phyloP scores from a whole-genome alignment of 2,113 vertebrate genomes.

The Gymnarchus niloticus region DNA sequence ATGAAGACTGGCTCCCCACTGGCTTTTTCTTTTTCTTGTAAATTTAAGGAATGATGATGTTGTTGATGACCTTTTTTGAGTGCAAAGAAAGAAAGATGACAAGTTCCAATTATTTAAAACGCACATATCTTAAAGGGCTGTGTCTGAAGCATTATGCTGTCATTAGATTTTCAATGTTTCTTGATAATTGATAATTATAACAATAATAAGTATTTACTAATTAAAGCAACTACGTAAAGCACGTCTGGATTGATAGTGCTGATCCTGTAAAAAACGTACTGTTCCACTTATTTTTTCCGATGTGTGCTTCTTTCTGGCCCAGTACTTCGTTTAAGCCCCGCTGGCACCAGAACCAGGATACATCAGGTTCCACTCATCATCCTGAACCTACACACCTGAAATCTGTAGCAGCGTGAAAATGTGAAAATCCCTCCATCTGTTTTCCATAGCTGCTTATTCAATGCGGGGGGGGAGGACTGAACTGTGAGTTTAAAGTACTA shows the following conservation, averaged over 20 bases:
- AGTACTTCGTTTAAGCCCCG: neutral
- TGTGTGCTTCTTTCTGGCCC: neutral
- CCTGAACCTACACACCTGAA: neutral
- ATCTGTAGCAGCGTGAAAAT: neutral
- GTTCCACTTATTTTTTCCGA: neutral
- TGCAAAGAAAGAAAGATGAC: neutral
- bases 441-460: neutral
- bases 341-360: neutral
- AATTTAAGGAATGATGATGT: constrained; percentile 26
- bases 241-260: neutral
- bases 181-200: neutral
- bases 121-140: neutral
- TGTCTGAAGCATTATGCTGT: neutral
- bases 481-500: neutral
- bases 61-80: constrained; percentile 25
- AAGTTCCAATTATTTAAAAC: constrained; percentile 9
- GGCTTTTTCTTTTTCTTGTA: neutral
- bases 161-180: neutral
- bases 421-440: neutral
- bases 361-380: neutral
- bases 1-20: neutral
- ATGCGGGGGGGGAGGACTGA: neutral
- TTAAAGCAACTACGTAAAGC: too few species aligned
- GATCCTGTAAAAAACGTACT: neutral
- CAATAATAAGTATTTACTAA: neutral